Evolutionary conservation across 2,797 vertebrate species (phyloP), one percentile per base, ranked within the genome.

Genomic region (Pangasius sanitwongsei): DNA sequence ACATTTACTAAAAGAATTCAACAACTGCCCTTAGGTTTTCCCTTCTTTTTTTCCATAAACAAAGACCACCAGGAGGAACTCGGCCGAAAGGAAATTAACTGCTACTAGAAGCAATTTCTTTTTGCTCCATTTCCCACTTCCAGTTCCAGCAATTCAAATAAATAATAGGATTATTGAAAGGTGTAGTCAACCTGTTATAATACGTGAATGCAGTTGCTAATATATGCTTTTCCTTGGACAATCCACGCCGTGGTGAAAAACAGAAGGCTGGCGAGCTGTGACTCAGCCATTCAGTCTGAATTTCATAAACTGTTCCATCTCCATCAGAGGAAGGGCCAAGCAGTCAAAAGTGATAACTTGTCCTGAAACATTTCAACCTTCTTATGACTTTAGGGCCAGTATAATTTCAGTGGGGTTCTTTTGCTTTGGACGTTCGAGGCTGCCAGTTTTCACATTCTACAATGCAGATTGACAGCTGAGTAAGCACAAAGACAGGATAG

Each of bases 131-230:
- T 65, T 28, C 1, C 23, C 57, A 15, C 12, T 65, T 48, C 59
- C 59, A 48, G 81, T 83, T 69, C 83, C 28, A 53, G 9, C 63
- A 85, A 85, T 53, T 23, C 6, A 53, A 53, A 61, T 82, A 83
- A 83, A 65, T 83, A 65, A 83, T n/a, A 44, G 59, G 59, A 83
- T 83, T 83, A 61, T 57, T 28, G 5, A 61, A 13, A 34, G 6
- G 28, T 41, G 12, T 41, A 44, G 57, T 28, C 57, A 41, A 18
- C 23, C 34, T 83, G 57, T 15, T 25, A 15, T 41, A 82, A 61
- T 15, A 82, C 2, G 57, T 37, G 34, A 25, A 61, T 61, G 59
- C 57, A 15, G 20, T 57, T 81, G 18, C 78, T 37, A 31, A 50
- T 78, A 53, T 57, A 6, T 77, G 28, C 44, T 31, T 31, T 25